A percentile compares a stretch with the other conserved stretches of the same genome.
Evolutionary conservation across 1,140 invertebrate species (phyloP).

Genomic region (Zaprionus vittiger): DNA sequence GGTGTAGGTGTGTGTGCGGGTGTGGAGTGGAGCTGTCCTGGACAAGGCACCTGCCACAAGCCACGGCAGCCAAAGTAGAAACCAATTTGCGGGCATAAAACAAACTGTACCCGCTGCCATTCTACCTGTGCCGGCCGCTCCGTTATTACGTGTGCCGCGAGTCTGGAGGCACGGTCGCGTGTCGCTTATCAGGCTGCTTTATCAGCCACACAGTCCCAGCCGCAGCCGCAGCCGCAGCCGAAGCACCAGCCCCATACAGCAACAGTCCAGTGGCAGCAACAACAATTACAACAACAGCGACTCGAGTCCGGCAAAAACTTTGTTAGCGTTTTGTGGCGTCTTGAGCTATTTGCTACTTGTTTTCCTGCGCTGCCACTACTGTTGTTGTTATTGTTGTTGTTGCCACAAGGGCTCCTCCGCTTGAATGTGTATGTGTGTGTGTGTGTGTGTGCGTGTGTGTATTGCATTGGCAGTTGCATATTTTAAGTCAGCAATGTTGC

Average conservation of each 20-base stretch:
- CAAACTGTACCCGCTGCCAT: slow-evolving; percentile 60
- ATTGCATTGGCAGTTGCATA: slow-evolving; percentile 46
- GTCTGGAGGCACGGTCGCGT: slow-evolving; percentile 60
- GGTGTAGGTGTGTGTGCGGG: neutral
- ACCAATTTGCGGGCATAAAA: slow-evolving; percentile 78
- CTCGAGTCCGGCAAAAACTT: slow-evolving; percentile 61
- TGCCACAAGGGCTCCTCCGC: slow-evolving; percentile 26
- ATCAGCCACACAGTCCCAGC: slow-evolving; percentile 39
- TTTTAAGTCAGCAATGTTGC: slow-evolving; percentile 51
- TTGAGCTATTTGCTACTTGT: slow-evolving; percentile 80
- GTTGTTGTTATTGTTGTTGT: slow-evolving; percentile 24
- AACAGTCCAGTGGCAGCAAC: slow-evolving; percentile 14
- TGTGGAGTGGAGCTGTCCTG: slow-evolving; percentile 23
- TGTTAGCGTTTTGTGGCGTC: slow-evolving; percentile 74
- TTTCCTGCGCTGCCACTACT: slow-evolving; percentile 49
- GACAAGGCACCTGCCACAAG: slow-evolving; percentile 57
- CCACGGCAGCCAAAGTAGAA: slow-evolving; percentile 36
- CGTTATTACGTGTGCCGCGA: slow-evolving; percentile 35
- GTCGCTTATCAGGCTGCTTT: slow-evolving; percentile 76
- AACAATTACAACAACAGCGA: slow-evolving; percentile 1
- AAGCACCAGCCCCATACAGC: neutral
- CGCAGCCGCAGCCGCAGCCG: slow-evolving; percentile 16
- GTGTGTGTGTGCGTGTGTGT: slow-evolving; percentile 10
- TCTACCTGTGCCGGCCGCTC: slow-evolving; percentile 24
- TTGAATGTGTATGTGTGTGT: slow-evolving; percentile 47